These are phyloP conservation scores for Hirtodrosophila confusa DNA, from an alignment of 2,888 invertebrate genomes.

Conservation along the genomic window DNA sequence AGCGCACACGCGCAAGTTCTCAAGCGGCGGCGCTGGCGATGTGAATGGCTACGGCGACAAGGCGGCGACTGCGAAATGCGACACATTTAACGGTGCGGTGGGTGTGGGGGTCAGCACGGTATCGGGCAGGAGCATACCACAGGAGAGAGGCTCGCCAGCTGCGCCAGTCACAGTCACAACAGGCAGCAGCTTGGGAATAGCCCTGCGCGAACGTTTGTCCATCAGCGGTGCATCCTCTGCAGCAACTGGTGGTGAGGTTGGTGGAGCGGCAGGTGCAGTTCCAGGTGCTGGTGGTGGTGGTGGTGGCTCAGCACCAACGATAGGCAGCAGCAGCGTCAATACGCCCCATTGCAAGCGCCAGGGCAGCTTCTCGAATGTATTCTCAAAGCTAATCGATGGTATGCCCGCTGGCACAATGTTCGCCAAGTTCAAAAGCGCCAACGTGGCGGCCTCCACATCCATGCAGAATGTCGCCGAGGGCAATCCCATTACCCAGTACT, in stretches of 20 bases:
- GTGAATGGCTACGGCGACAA: constrained; percentile 67
- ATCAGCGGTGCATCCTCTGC: constrained; percentile 54
- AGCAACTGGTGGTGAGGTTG: constrained; percentile 14
- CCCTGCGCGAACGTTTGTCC: constrained; percentile 66
- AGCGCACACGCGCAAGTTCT: constrained; percentile 48
- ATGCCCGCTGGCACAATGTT: constrained; percentile 88
- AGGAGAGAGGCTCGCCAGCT: constrained; percentile 21
- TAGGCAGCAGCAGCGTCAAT: constrained; percentile 39
- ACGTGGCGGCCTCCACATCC: constrained; percentile 83
- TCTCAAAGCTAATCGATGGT: constrained; percentile 84
- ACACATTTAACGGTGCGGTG: constrained; percentile 56
- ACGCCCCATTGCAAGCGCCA: constrained; percentile 75
- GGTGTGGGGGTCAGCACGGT: constrained; percentile 12
- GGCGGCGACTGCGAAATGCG: constrained; percentile 50
- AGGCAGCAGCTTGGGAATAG: constrained; percentile 41
- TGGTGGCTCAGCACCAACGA: constrained; percentile 64
- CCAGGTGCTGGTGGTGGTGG: constrained; percentile 25
- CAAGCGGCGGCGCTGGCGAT: constrained; percentile 38
- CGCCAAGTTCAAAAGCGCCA: constrained; percentile 89
- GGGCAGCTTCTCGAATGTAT: constrained; percentile 84
- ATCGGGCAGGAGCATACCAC: constrained; percentile 16
- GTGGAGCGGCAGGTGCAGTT: constrained; percentile 19
- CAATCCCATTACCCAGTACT: constrained; percentile 94
- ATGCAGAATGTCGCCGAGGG: constrained; percentile 87
- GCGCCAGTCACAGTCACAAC: constrained; percentile 26